phyloP scores from a whole-genome alignment of 2,888 invertebrate species.

The Meloe dianella region DNA sequence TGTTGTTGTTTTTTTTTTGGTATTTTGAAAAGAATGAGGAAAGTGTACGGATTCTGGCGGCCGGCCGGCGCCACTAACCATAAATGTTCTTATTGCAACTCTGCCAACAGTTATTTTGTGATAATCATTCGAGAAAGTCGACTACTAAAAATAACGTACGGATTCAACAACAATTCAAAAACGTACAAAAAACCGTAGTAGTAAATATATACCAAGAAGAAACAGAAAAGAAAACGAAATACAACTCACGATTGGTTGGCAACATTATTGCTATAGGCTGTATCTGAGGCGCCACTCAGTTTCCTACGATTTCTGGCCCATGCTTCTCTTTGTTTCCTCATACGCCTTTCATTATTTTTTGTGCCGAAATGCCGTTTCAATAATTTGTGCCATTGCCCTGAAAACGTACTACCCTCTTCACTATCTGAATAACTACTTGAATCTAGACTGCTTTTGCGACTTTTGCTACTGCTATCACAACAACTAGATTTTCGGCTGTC shows the following conservation, averaged over 20 bases:
- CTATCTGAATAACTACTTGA: conserved; percentile 59
- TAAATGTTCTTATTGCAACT: conserved; percentile 12
- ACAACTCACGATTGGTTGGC: conserved; percentile 49
- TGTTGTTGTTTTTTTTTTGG: not conserved
- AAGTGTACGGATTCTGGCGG: conserved; percentile 11
- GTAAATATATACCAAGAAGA: not conserved
- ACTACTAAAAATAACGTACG: conserved; percentile 24
- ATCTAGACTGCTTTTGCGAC: conserved; percentile 57
- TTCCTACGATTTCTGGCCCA: conserved; percentile 58
- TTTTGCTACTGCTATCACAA: conserved; percentile 49
- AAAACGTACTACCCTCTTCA: conserved; percentile 48
- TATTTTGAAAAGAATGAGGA: conserved; percentile 12
- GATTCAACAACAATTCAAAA: not conserved
- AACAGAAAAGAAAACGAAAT: not conserved
- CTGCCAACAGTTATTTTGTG: conserved; percentile 13
- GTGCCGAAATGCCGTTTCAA: conserved; percentile 52
- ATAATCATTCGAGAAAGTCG: conserved; percentile 19
- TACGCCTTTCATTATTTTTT: conserved; percentile 55
- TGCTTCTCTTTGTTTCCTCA: conserved; percentile 58
- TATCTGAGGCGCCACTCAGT: conserved; percentile 53
- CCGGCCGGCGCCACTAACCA: conserved; percentile 15
- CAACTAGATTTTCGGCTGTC: conserved; percentile 51
- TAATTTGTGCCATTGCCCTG: conserved; percentile 54
- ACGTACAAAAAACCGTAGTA: not conserved
- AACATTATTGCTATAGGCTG: conserved; percentile 39